Evolutionary conservation across 2,113 vertebrate genomes (phyloP), one percentile per base, ranked within the genome.

Genomic region (Solenodon paradoxus): DNA sequence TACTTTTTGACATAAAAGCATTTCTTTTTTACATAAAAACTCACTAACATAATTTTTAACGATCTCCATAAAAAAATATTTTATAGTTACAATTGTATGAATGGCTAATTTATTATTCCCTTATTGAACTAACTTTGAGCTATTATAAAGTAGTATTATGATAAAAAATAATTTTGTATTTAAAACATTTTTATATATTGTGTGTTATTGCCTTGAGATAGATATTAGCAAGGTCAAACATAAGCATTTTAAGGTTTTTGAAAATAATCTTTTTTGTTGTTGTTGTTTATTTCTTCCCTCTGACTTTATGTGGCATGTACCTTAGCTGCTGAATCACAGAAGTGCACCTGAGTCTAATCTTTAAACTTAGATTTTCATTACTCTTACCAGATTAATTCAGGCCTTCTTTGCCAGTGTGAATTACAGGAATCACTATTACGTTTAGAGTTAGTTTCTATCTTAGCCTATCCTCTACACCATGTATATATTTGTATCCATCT

Each of bases 11-110:
- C 28, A 22, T 13, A 80, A 28, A 42, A 95, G 24, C 12, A 32
- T 86, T 95, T 83, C 55, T 87, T 93, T n/a, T 30, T 53, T 84
- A 78, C 17, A 66, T 59, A 83, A 91, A 95, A 95, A 51, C 71
- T 45, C 72, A 75, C 16, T 42, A 75, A 78, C 61, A 1, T 74
- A 93, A 93, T 75, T 96, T 80, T 93, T 15, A 95, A 42, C 78
- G 68, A 82, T 45, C 6, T 77, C 92, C 40, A 88, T 40, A 85
- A n/a, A n/a, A n/a, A n/a, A n/a, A 38, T 47, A 88, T 88, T 51
- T 68, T 89, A 55, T 75, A 26, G 57, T 80, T 83, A 53, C 7
- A n/a, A 47, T 49, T 84, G 79, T 63, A 82, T 53, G 24, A 86
- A 63, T 80, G 61, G 69, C 5, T 88, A 75, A 75, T 61, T 75